A percentile compares a stretch with the other conserved stretches of the same genome.
Conservation (phyloP, 2,888 invertebrate genomes). For the Melanchra persicariae region DNA sequence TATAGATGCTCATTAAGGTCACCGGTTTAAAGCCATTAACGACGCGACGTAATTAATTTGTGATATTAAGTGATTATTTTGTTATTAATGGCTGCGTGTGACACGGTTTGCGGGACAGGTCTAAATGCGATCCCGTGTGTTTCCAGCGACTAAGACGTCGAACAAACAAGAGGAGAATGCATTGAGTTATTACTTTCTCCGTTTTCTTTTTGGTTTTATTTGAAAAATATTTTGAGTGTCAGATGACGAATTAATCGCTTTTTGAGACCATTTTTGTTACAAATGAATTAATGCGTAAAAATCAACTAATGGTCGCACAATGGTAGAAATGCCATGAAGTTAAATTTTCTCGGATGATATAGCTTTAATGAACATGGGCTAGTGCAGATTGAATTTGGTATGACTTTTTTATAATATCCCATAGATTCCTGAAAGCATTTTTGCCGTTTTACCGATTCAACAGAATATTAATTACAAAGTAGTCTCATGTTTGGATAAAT, state of each 20-base stretch:
- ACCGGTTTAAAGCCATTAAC: slow-evolving; percentile 29
- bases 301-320: too few species aligned
- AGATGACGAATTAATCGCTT: slow-evolving; percentile 27
- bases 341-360: too few species aligned
- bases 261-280: neutral
- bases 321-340: too few species aligned
- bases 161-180: slow-evolving; percentile 37
- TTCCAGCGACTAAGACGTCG: slow-evolving; percentile 19
- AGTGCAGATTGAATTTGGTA: neutral
- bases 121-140: slow-evolving; percentile 33
- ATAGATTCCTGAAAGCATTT: neutral
- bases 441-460: neutral
- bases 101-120: slow-evolving; percentile 11
- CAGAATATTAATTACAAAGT: slow-evolving; percentile 18
- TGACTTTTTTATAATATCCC: neutral
- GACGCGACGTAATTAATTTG: slow-evolving; percentile 22
- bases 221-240: slow-evolving; percentile 38
- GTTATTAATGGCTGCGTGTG: neutral
- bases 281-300: neutral
- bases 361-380: too few species aligned
- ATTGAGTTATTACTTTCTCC: slow-evolving; percentile 32
- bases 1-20: slow-evolving; percentile 41
- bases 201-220: slow-evolving; percentile 34
- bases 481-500: slow-evolving; percentile 19
- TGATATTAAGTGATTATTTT: slow-evolving; percentile 25